Percentiles rank a stretch among this genome's conserved stretches.
Evolutionary conservation across 2,113 vertebrate species (phyloP).

Genomic region (Nothocercus nigrocapillus): DNA sequence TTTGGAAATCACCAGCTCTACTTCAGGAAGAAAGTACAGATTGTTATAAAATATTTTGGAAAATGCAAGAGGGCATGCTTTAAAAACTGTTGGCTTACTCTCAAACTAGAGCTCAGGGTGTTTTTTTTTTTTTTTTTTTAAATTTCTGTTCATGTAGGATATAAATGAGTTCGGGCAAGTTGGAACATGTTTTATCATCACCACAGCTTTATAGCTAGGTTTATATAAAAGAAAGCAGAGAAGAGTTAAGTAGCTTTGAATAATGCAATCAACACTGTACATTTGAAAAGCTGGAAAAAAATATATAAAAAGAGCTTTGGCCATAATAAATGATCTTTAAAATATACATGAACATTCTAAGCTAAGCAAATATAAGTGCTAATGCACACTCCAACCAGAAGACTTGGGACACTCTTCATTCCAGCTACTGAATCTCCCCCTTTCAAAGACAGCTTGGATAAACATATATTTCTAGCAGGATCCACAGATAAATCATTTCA

Average conservation of each 20-base stretch:
- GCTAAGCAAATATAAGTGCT: neutral
- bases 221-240: neutral
- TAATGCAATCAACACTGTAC: neutral
- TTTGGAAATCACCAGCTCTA: conserved; percentile 48
- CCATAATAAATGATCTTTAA: neutral
- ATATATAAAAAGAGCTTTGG: neutral
- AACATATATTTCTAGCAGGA: neutral
- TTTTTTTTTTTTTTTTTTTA: neutral
- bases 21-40: conserved; percentile 49
- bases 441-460: neutral
- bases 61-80: conserved; percentile 28
- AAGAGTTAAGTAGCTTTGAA: neutral
- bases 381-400: neutral
- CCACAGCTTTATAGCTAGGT: neutral
- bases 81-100: conserved; percentile 27
- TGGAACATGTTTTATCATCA: neutral
- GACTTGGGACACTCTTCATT: neutral
- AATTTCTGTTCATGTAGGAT: neutral
- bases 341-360: neutral
- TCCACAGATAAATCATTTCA: neutral
- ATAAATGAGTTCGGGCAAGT: conserved; percentile 12
- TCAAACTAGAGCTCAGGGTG: neutral
- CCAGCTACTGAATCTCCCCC: neutral
- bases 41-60: conserved; percentile 32
- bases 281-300: neutral